phyloP scores from a whole-genome alignment of 2,797 vertebrate genomes.

The Sphenopsis melanotis region DNA sequence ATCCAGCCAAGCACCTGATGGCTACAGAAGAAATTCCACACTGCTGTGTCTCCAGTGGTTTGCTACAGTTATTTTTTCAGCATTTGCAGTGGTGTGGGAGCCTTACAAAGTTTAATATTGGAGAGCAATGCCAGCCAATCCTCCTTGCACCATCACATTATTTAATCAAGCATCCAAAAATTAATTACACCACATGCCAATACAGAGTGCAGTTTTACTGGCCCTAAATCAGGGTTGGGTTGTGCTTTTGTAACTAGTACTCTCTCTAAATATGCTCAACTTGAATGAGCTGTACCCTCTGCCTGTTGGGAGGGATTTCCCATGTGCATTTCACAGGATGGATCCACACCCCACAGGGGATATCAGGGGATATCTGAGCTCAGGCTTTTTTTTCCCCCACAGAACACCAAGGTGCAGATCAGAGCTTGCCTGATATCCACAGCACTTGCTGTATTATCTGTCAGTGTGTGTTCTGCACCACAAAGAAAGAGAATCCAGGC shows the following conservation, averaged over 20 bases:
- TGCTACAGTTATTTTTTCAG: background rate
- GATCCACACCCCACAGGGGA: background rate
- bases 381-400: background rate
- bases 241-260: background rate
- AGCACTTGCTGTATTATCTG: background rate
- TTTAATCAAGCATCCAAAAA: background rate
- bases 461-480: background rate
- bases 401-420: background rate
- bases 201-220: background rate
- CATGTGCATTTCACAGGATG: accelerated
- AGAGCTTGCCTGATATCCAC: background rate
- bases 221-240: background rate
- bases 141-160: background rate
- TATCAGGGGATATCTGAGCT: background rate
- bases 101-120: background rate
- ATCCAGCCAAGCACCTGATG: background rate
- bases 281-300: background rate
- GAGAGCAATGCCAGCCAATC: background rate
- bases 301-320: background rate
- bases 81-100: background rate
- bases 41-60: background rate
- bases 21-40: background rate
- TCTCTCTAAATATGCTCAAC: background rate
- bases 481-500: background rate
- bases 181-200: background rate